These are phyloP conservation scores for Thalassoma bifasciatum DNA, from an alignment of 2,113 vertebrate species.

Conservation along the genomic window DNA sequence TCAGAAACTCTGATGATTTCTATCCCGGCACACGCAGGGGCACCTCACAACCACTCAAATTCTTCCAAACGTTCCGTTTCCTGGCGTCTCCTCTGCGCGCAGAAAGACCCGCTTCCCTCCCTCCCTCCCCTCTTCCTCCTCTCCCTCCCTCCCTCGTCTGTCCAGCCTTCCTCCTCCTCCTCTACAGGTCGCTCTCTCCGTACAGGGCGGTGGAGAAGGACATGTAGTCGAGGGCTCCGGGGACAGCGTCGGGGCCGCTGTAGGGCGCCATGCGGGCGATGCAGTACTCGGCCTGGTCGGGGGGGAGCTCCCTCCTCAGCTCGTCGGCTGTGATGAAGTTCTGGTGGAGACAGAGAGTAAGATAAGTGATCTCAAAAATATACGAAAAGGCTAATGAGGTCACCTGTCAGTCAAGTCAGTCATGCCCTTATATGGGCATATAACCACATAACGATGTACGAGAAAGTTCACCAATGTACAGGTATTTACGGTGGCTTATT, in stretches of 20 bases:
- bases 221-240: slow-evolving; percentile 94
- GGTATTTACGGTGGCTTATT: too few relatives aligned
- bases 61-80: slow-evolving; percentile 12
- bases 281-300: slow-evolving; percentile 94
- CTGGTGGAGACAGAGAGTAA: slow-evolving; percentile 67
- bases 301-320: slow-evolving; percentile 91
- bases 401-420: too few relatives aligned
- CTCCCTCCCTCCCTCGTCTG: slow-evolving; percentile 3
- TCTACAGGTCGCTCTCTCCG: slow-evolving; percentile 94
- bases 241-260: slow-evolving; percentile 82
- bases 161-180: slow-evolving; percentile 21
- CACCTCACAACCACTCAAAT: slow-evolving; percentile 38
- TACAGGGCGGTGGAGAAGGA: slow-evolving; percentile 96
- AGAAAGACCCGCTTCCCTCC: slow-evolving; percentile 32
- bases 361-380: neutral
- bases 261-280: slow-evolving; percentile 95
- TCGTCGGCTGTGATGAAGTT: slow-evolving; percentile 93
- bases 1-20: slow-evolving; percentile 22
- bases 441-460: too few relatives aligned
- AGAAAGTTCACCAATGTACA: too few relatives aligned
- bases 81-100: slow-evolving; percentile 6
- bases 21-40: slow-evolving; percentile 64
- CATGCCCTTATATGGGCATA: too few relatives aligned
- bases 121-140: neutral
- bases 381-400: too few relatives aligned